phyloP scores from a whole-genome alignment of 1,140 invertebrate genomes.

The Idris sp. region DNA sequence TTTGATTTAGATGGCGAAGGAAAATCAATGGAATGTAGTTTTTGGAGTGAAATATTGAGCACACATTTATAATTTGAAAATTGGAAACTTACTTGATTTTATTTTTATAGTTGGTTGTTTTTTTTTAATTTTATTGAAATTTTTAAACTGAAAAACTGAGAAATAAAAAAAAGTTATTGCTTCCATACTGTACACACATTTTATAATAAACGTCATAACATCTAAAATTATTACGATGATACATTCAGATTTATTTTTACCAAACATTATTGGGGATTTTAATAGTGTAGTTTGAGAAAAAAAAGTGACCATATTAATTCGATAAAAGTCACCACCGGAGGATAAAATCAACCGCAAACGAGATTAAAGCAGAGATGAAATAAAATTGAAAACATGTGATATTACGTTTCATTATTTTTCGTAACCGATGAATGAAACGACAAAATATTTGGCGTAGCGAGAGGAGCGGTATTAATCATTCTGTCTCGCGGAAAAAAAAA shows the following conservation, averaged over 20 bases:
- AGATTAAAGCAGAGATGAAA: neutral
- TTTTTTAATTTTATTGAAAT: no score
- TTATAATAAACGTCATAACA: slow-evolving; percentile 12
- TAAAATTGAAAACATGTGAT: slow-evolving; percentile 1
- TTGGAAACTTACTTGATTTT: no score
- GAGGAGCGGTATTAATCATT: slow-evolving; percentile 15
- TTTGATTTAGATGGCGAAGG: no score
- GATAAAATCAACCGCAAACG: neutral
- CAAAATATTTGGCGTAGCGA: slow-evolving; percentile 22
- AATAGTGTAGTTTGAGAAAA: neutral
- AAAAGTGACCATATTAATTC: neutral
- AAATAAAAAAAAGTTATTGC: no score
- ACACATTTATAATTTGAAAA: no score
- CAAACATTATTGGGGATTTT: slow-evolving; percentile 3
- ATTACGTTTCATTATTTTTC: neutral
- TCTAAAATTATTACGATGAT: slow-evolving; percentile 10
- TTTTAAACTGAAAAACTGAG: no score
- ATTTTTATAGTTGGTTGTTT: no score
- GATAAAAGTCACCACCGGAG: slow-evolving; percentile 1
- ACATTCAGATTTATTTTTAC: slow-evolving; percentile 9
- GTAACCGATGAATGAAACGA: slow-evolving; percentile 5
- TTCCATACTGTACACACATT: slow-evolving; percentile 12
- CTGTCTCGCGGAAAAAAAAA: slow-evolving; percentile 1
- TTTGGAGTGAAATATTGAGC: no score
- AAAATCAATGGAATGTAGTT: no score